phyloP scores from a whole-genome alignment of 2,888 invertebrate species.

The Aquatica leii region DNA sequence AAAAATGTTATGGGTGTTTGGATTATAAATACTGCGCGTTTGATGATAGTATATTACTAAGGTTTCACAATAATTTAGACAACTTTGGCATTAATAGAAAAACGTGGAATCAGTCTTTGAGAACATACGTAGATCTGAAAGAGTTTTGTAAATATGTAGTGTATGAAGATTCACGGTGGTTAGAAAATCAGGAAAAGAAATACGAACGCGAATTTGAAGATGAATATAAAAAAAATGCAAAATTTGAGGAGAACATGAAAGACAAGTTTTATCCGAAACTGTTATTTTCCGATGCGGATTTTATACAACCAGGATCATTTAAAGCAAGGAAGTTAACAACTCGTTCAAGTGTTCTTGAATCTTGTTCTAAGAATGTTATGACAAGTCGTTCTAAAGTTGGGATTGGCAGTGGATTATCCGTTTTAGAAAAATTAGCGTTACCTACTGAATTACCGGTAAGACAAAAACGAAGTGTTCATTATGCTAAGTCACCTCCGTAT shows the following conservation, averaged over 20 bases:
- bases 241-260: background rate
- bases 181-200: constrained; percentile 17
- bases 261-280: constrained; percentile 19
- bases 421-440: no score
- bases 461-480: constrained; percentile 8
- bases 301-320: constrained; percentile 28
- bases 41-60: constrained; percentile 25
- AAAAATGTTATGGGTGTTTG: constrained; percentile 17
- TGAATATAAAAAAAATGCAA: background rate
- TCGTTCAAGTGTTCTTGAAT: no score
- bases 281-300: constrained; percentile 17
- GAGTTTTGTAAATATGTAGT: constrained; percentile 27
- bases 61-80: constrained; percentile 27
- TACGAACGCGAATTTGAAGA: constrained; percentile 9
- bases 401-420: no score
- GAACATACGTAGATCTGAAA: constrained; percentile 14
- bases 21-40: constrained; percentile 25
- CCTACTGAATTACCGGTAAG: no score
- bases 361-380: no score
- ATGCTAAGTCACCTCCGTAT: constrained; percentile 15
- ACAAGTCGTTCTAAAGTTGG: no score
- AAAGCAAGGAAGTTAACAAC: no score
- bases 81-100: constrained; percentile 23
- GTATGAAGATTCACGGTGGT: constrained; percentile 20
- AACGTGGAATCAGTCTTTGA: constrained; percentile 18